Base-by-base conservation (phyloP, 2,888 invertebrate species). In the Marronus borbonicus region DNA sequence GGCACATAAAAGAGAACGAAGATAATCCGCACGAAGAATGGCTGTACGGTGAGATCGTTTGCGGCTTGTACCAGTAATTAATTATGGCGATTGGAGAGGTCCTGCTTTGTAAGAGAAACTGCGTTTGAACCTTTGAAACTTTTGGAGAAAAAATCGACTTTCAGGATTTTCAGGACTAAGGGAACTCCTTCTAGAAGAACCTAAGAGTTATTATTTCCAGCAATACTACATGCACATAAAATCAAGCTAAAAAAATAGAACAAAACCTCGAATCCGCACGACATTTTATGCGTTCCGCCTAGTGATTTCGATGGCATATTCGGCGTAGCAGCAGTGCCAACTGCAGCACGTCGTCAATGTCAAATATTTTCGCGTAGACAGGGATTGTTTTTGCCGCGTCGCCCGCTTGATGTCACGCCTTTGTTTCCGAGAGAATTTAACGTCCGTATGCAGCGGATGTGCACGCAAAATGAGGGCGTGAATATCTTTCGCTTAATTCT, bases 341-440 rank as follows among this genome's bases (percentile, higher is more conserved):
- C 64, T 64, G 17, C 39, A 64, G 14, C 64, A 14, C 64, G 3
- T 17, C 64, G 31, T 36, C 39, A 36, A 64, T 31, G 39, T 64
- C 55, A 58, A 20, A 20, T 20, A 20, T 58, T 58, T 58, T 58
- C 55, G 55, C 55, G 55, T 58, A 20, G 55, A 58, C 20, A 24
- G 17, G 8, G 55, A 58, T 58, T 58, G 20, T 58, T 58, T 20
- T 58, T 58, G 55, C n/a, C 55, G 55, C 55, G 17, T 20, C n/a
- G 14, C 39, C 31, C 8, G 17, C 36, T 14, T 36, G 64, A 64
- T n/a, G 64, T 31, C 36, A 14, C 12, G 39, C 36, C 64, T 36
- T 64, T 64, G 64, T 64, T 64, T 14, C 64, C 28, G 60, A 39
- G 20, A 58, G 36, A 64, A 14, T n/a, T 64, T 64, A 64, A 64